A percentile compares a stretch with the other conserved stretches of the same genome.
Evolutionary conservation across 2,113 vertebrate genomes (phyloP).

Genomic region (Charadrius vociferus): DNA sequence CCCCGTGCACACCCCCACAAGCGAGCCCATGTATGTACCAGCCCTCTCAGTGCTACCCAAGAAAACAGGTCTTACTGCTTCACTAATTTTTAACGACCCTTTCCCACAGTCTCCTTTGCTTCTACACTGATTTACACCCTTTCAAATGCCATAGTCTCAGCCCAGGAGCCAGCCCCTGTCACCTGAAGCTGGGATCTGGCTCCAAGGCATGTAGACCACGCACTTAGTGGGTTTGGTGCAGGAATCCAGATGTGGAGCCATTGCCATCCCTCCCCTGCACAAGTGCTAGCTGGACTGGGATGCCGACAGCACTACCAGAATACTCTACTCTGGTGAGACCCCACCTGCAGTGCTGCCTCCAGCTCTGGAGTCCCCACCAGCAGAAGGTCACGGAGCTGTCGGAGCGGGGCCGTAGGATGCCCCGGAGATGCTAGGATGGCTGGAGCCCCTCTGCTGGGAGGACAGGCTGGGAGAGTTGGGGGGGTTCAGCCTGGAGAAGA

Average conservation of each 20-base stretch:
- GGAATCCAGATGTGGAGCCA: not conserved
- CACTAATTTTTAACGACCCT: not conserved
- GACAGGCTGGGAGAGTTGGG: no score
- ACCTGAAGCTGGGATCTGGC: not conserved
- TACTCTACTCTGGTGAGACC: no score
- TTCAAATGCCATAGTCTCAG: not conserved
- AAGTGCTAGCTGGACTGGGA: no score
- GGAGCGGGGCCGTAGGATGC: no score
- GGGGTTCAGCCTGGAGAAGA: no score
- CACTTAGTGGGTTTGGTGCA: not conserved
- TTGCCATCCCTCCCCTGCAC: not conserved
- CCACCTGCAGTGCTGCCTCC: no score
- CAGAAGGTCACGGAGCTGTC: no score
- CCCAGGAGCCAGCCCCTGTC: not conserved
- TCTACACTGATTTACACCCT: not conserved
- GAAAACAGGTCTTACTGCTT: not conserved
- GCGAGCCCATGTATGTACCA: not conserved
- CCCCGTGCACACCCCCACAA: not conserved
- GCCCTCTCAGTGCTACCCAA: not conserved
- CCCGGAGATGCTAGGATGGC: no score
- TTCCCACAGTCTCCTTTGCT: not conserved
- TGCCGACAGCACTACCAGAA: not conserved
- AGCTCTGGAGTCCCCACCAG: no score
- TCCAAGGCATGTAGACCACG: no score
- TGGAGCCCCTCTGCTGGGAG: no score